These are phyloP conservation scores for Trissoscelio sp. DNA, from an alignment of 2,888 invertebrate species.

Conservation along the genomic window DNA sequence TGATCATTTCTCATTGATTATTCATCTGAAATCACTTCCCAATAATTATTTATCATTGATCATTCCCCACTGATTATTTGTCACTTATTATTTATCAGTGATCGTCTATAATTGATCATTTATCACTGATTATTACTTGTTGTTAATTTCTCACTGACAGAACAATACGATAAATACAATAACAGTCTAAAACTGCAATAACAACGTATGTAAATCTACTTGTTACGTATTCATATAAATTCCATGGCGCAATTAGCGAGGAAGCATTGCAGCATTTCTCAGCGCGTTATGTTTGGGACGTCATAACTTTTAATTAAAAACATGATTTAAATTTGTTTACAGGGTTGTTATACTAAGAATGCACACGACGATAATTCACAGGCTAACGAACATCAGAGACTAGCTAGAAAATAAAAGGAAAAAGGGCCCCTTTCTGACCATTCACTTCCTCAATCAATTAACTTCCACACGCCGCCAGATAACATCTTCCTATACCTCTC, in stretches of 20 bases:
- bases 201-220: slow-evolving; percentile 33
- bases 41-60: too few species aligned
- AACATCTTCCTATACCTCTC: slow-evolving; percentile 23
- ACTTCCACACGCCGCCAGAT: slow-evolving; percentile 35
- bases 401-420: neutral
- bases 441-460: slow-evolving; percentile 56
- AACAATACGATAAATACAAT: too few species aligned
- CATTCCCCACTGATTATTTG: too few species aligned
- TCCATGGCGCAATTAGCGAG: slow-evolving; percentile 21
- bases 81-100: too few species aligned
- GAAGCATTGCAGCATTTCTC: neutral
- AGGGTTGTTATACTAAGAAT: neutral
- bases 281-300: neutral
- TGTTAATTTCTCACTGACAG: too few species aligned
- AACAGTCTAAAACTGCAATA: too few species aligned
- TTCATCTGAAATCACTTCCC: too few species aligned
- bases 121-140: too few species aligned
- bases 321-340: slow-evolving; percentile 20
- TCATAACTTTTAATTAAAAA: slow-evolving; percentile 22
- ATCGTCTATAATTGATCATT: too few species aligned
- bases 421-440: slow-evolving; percentile 14
- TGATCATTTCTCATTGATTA: too few species aligned
- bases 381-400: neutral
- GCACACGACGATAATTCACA: slow-evolving; percentile 15
- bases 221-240: slow-evolving; percentile 19